phyloP scores from a whole-genome alignment of 2,888 invertebrate genomes.

The Tetrapedia diversipes region DNA sequence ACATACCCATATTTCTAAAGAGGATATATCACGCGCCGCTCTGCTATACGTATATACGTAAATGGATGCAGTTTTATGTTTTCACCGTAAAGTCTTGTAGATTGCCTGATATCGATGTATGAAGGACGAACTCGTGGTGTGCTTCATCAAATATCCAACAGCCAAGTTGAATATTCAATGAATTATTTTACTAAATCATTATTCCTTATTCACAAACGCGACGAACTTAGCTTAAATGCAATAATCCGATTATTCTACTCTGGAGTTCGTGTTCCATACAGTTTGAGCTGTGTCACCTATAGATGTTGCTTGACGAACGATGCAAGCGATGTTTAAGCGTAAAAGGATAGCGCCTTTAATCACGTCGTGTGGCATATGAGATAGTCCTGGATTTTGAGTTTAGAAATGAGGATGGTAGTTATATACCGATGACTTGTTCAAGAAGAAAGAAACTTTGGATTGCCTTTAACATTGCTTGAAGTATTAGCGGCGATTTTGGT shows the following conservation, averaged over 20 bases:
- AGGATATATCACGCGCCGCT: slow-evolving; percentile 54
- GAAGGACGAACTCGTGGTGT: slow-evolving; percentile 66
- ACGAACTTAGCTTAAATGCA: slow-evolving; percentile 52
- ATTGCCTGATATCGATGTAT: slow-evolving; percentile 63
- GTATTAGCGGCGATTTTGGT: slow-evolving; percentile 80
- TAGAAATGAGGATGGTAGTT: slow-evolving; percentile 63
- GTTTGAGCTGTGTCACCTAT: slow-evolving; percentile 67
- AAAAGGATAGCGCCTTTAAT: slow-evolving; percentile 61
- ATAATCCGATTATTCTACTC: slow-evolving; percentile 42
- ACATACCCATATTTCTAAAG: slow-evolving; percentile 33
- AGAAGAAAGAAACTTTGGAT: slow-evolving; percentile 52
- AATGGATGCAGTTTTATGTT: slow-evolving; percentile 38
- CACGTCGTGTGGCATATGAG: slow-evolving; percentile 61
- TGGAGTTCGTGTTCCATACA: slow-evolving; percentile 67
- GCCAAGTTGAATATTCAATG: slow-evolving; percentile 41
- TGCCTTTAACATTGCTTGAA: slow-evolving; percentile 44
- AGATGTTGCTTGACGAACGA: slow-evolving; percentile 68
- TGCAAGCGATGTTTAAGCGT: slow-evolving; percentile 70
- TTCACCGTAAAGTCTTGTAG: slow-evolving; percentile 59
- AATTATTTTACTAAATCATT: slow-evolving; percentile 38
- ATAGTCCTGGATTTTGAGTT: slow-evolving; percentile 65
- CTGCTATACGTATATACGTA: slow-evolving; percentile 49
- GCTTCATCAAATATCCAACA: slow-evolving; percentile 48
- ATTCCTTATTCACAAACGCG: slow-evolving; percentile 36
- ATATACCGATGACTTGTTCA: slow-evolving; percentile 65